Conservation (phyloP, 2,888 invertebrate species). For the Hemaris fuciformis region DNA sequence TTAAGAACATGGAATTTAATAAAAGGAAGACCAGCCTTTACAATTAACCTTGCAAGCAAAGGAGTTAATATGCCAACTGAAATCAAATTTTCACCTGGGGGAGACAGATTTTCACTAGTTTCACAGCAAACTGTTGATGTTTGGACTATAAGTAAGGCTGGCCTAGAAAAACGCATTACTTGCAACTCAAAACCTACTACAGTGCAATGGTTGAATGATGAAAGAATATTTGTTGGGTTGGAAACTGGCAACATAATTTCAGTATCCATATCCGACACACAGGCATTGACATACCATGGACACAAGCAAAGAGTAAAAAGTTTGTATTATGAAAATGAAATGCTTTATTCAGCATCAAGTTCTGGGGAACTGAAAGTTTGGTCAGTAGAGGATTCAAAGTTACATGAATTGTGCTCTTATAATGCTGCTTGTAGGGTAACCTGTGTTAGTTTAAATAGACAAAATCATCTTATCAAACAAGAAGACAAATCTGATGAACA, state of each 20-base stretch:
- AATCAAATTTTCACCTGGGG: slow-evolving; percentile 88
- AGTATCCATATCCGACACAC: slow-evolving; percentile 76
- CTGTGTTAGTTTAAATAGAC: slow-evolving; percentile 83
- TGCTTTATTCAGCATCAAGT: slow-evolving; percentile 88
- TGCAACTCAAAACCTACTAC: slow-evolving; percentile 86
- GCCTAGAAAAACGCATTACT: slow-evolving; percentile 84
- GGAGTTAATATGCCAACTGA: slow-evolving; percentile 75
- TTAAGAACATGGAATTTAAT: slow-evolving; percentile 96
- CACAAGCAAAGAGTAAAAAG: slow-evolving; percentile 87
- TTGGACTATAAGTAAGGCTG: slow-evolving; percentile 90
- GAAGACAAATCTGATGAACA: slow-evolving; percentile 51
- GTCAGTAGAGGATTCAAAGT: slow-evolving; percentile 61
- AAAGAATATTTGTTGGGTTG: slow-evolving; percentile 85
- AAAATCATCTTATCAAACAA: slow-evolving; percentile 63
- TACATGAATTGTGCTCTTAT: slow-evolving; percentile 80
- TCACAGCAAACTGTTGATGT: slow-evolving; percentile 88
- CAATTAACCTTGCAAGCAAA: slow-evolving; percentile 90
- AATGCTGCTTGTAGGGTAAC: slow-evolving; percentile 88
- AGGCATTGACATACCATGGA: slow-evolving; percentile 72
- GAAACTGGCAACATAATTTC: slow-evolving; percentile 87
- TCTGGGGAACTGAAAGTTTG: slow-evolving; percentile 90
- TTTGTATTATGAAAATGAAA: slow-evolving; percentile 78
- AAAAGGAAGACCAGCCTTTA: slow-evolving; percentile 94
- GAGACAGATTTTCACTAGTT: slow-evolving; percentile 88
- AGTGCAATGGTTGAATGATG: slow-evolving; percentile 85